A percentile compares a stretch with the other conserved stretches of the same genome.
Conservation (phyloP, 2,888 invertebrate species). For the Lepidocyrtinus sp. region DNA sequence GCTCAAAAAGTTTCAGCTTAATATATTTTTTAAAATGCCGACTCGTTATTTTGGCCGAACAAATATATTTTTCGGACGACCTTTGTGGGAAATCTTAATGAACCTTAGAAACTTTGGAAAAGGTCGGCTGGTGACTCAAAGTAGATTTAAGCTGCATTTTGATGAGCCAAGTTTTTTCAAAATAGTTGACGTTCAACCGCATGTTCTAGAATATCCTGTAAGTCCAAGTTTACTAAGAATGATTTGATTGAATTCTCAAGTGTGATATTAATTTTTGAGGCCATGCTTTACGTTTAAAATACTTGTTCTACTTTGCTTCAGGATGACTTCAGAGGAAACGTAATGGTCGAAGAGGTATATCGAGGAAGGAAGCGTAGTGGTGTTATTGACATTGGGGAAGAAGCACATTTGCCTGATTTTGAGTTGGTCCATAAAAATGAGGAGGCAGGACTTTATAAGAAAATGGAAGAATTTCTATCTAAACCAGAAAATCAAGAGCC, state of each 20-base stretch:
- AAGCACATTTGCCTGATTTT: slow-evolving; percentile 57
- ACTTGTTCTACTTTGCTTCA: slow-evolving; percentile 30
- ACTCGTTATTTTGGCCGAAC: slow-evolving; percentile 61
- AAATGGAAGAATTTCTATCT: slow-evolving; percentile 51
- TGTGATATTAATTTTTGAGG: slow-evolving; percentile 10
- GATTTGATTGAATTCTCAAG: not conserved
- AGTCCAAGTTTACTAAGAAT: slow-evolving; percentile 13
- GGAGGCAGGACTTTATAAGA: slow-evolving; percentile 50
- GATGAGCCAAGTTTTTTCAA: slow-evolving; percentile 54
- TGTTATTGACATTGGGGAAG: slow-evolving; percentile 58
- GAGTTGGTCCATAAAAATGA: slow-evolving; percentile 63
- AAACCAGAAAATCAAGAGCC: slow-evolving; percentile 55
- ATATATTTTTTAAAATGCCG: too few relatives aligned
- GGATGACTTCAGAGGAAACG: slow-evolving; percentile 56
- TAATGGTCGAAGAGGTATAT: slow-evolving; percentile 55
- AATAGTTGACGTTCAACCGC: slow-evolving; percentile 61
- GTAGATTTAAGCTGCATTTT: slow-evolving; percentile 26
- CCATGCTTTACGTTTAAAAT: too few relatives aligned
- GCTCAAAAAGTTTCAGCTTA: too few relatives aligned
- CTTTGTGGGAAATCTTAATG: slow-evolving; percentile 68
- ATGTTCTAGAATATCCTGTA: slow-evolving; percentile 62
- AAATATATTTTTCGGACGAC: slow-evolving; percentile 56
- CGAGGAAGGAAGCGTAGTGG: slow-evolving; percentile 39
- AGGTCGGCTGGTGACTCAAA: slow-evolving; percentile 58
- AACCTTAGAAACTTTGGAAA: slow-evolving; percentile 68